Evolutionary conservation across 2,113 vertebrate genomes (phyloP), one percentile per base, ranked within the genome.

Genomic region (Seriola dumerili): DNA sequence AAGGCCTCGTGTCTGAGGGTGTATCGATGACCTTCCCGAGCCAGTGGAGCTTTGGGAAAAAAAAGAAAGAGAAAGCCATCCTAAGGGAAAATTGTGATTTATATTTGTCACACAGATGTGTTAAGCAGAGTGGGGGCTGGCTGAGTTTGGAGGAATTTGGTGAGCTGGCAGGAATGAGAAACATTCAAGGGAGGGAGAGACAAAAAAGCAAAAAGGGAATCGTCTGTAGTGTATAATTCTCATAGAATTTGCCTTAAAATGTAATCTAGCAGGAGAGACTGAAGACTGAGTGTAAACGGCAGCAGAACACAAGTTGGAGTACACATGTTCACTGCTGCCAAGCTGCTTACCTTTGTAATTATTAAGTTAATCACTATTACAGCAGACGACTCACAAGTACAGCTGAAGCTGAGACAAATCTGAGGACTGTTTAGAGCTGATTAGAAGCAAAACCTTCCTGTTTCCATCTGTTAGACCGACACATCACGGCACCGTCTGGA

Each of bases 61-160:
- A 38, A 5, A 19, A 34, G 7, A 48, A 0, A 29, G 40, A 76
- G 10, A 68, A 32, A 88, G 78, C 63, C 67, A 73, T 69, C 67
- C 79, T 12, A 65, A 71, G 80, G 69, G 46, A 89, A 91, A 84
- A 88, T 2, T 8, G 78, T 76, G 69, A 92, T 92, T 94, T 94
- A 91, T 92, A 89, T 91, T 91, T 83, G 85, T 91, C 89, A 84
- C 81, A 85, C 85, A 91, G 88, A 92, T 93, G 87, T 89, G 89
- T 59, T 61, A 90, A 91, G 77, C 86, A 85, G 90, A 89, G 81
- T 25, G 42, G 1, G 87, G 79, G 55, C 58, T 85, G 81, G 75
- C 80, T 32, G 68, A 73, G n/a, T 83, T 66, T 2, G 4, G 71
- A 81, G 91, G 89, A 92, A 92, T 95, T 90, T 65, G 73, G 81